Evolutionary conservation across 1,140 invertebrate species (phyloP).

Genomic region (Aphis gossypii): DNA sequence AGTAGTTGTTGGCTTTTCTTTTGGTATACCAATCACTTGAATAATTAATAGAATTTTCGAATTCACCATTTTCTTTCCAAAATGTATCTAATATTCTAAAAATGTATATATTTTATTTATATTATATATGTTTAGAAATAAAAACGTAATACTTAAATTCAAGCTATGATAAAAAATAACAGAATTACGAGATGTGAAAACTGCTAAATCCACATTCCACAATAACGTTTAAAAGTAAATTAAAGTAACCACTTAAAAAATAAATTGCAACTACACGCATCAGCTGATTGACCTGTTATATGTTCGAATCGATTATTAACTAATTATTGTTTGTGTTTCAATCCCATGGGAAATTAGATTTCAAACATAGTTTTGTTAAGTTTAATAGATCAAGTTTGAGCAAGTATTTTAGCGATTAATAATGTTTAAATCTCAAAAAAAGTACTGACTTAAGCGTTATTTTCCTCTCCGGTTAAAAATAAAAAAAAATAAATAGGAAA

Average conservation of each 20-base stretch:
- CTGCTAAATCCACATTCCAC: background rate
- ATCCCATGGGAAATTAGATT: background rate
- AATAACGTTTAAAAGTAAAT: background rate
- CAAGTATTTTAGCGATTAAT: background rate
- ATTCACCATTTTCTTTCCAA: background rate
- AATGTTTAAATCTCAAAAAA: background rate
- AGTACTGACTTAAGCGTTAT: background rate
- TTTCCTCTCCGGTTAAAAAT: background rate
- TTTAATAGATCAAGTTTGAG: background rate
- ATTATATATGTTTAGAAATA: no score
- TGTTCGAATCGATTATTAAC: background rate
- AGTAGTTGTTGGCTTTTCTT: background rate
- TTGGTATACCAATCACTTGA: background rate
- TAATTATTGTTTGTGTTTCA: background rate
- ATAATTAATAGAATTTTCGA: background rate
- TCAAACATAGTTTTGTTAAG: slow-evolving; percentile 1
- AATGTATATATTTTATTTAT: background rate
- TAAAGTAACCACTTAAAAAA: background rate
- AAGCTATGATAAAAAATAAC: background rate
- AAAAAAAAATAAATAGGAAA: background rate
- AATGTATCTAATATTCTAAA: background rate
- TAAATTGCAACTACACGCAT: background rate
- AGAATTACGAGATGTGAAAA: background rate
- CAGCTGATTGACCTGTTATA: background rate
- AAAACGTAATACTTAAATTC: background rate